A percentile compares a stretch with the other conserved stretches of the same genome.
Evolutionary conservation across 2,113 vertebrate species (phyloP).

Genomic region (Cephalophus harveyi): DNA sequence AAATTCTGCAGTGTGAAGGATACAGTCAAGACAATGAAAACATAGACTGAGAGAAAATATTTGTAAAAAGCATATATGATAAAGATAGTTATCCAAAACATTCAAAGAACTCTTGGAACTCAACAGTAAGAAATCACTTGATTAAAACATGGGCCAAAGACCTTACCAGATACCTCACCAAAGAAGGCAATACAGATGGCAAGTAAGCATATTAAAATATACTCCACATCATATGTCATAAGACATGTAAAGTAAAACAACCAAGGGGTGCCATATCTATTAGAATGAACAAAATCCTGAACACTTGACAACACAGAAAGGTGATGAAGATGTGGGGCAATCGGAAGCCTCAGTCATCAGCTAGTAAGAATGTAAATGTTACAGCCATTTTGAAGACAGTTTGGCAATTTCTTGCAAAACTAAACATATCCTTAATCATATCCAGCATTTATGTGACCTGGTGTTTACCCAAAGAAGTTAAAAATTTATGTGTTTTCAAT

Average conservation of each 20-base stretch:
- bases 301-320: neutral
- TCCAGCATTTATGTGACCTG: neutral
- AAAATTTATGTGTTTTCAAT: neutral
- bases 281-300: neutral
- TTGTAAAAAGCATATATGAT: neutral
- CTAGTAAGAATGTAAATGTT: neutral
- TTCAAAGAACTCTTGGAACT: neutral
- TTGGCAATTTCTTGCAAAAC: neutral
- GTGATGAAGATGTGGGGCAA: neutral
- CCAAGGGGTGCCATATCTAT: neutral
- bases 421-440: neutral
- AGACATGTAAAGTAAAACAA: neutral
- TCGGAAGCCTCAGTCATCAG: neutral
- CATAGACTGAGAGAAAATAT: neutral
- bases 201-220: neutral
- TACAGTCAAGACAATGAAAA: neutral
- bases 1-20: neutral
- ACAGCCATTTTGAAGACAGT: neutral
- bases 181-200: neutral
- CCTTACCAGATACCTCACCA: neutral
- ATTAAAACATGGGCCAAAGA: neutral
- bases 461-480: neutral
- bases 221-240: neutral
- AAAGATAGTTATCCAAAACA: neutral
- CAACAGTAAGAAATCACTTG: neutral